A percentile compares a stretch with the other conserved stretches of the same genome.
Conservation (phyloP, 1,140 invertebrate genomes). For the Lysiphlebus fabarum region DNA sequence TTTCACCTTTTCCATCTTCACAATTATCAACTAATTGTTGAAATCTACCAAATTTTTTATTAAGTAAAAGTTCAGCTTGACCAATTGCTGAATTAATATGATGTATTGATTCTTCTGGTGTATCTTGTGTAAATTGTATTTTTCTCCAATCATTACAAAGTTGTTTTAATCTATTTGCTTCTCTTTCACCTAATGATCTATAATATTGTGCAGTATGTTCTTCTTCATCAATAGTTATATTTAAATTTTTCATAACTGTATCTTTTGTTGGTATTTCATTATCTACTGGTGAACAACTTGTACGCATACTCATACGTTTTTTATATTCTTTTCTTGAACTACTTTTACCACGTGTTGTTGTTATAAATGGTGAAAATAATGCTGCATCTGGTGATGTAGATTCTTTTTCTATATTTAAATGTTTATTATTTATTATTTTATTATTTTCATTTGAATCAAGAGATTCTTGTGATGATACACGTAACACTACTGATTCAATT, state of each 20-base stretch:
- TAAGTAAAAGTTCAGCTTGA: slow-evolving; percentile 65
- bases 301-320: slow-evolving; percentile 40
- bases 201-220: slow-evolving; percentile 58
- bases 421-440: slow-evolving; percentile 4
- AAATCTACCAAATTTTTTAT: slow-evolving; percentile 69
- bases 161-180: slow-evolving; percentile 51
- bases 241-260: slow-evolving; percentile 42
- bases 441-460: neutral
- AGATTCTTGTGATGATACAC: neutral
- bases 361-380: slow-evolving; percentile 42
- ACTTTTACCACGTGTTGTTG: slow-evolving; percentile 49
- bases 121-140: slow-evolving; percentile 29
- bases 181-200: slow-evolving; percentile 51
- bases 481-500: slow-evolving; percentile 2
- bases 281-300: slow-evolving; percentile 18
- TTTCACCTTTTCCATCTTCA: slow-evolving; percentile 59
- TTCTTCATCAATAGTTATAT: slow-evolving; percentile 48
- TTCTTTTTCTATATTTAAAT: neutral
- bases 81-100: slow-evolving; percentile 67
- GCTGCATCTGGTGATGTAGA: slow-evolving; percentile 24
- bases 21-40: slow-evolving; percentile 62
- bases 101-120: slow-evolving; percentile 55
- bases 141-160: slow-evolving; percentile 53
- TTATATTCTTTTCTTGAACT: slow-evolving; percentile 51
- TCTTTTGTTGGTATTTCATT: slow-evolving; percentile 47